phyloP scores from a whole-genome alignment of 30 jellyfish, hydroid and myxozoan genomes.

The Hydractinia echinata region DNA sequence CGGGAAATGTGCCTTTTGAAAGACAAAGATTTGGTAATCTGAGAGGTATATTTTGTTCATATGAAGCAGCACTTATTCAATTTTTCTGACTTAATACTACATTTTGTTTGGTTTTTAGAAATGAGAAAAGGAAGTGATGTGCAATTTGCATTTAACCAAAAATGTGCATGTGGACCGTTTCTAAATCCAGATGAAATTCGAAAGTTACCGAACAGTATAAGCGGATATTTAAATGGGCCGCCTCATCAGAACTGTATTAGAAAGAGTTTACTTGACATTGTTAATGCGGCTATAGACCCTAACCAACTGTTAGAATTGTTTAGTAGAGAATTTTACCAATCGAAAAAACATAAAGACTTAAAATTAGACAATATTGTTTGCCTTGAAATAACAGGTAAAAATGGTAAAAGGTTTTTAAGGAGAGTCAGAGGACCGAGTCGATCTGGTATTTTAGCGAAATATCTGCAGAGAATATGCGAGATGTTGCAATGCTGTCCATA shows the following conservation, averaged over 20 bases:
- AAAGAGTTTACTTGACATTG: slow-evolving; percentile 78
- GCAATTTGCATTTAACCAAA: slow-evolving; percentile 77
- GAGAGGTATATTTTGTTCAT: slow-evolving; percentile 28
- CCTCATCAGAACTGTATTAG: slow-evolving; percentile 98
- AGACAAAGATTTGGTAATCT: slow-evolving; percentile 50
- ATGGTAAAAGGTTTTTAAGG: slow-evolving; percentile 87
- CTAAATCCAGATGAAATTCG: slow-evolving; percentile 73
- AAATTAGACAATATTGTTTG: slow-evolving; percentile 87
- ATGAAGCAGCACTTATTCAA: not conserved
- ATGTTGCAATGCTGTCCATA: slow-evolving; percentile 93
- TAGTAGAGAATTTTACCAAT: slow-evolving; percentile 94
- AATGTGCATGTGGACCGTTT: slow-evolving; percentile 94
- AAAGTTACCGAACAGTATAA: slow-evolving; percentile 71
- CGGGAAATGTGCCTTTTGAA: slow-evolving; percentile 35
- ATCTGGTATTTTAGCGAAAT: slow-evolving; percentile 61
- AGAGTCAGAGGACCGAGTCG: slow-evolving; percentile 94
- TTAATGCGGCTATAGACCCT: slow-evolving; percentile 90
- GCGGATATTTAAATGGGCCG: slow-evolving; percentile 93
- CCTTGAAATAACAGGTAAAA: slow-evolving; percentile 91
- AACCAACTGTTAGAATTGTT: slow-evolving; percentile 82
- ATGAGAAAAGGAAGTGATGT: slow-evolving; percentile 72
- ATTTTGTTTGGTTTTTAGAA: slow-evolving; percentile 25
- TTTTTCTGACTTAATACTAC: not conserved
- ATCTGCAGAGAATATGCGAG: slow-evolving; percentile 69
- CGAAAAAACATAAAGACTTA: slow-evolving; percentile 89